These are phyloP conservation scores for Setipinna tenuifilis DNA, from an alignment of 2,797 vertebrate genomes.

Conservation along the genomic window DNA sequence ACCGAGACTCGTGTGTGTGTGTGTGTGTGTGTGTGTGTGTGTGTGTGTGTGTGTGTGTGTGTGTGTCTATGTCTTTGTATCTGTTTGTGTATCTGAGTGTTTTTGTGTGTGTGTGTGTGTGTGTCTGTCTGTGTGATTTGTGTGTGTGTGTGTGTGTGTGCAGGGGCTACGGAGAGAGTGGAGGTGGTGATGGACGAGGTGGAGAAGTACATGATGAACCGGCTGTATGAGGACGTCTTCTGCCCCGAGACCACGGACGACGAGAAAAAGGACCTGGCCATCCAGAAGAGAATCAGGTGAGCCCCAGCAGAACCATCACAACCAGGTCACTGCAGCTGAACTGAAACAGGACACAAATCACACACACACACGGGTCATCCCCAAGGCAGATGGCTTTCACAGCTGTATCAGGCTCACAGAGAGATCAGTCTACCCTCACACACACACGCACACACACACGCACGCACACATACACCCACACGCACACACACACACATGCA, in stretches of 20 bases:
- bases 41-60: neutral
- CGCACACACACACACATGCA: no score
- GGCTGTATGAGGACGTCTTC: constrained; percentile 93
- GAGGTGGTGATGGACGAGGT: constrained; percentile 96
- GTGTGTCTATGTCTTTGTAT: neutral
- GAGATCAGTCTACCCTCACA: no score
- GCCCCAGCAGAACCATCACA: neutral
- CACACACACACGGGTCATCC: no score
- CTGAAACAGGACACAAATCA: neutral
- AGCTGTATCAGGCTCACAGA: neutral
- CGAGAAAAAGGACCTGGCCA: constrained; percentile 91
- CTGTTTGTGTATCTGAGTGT: neutral
- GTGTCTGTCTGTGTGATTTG: neutral
- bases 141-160: constrained; percentile 14
- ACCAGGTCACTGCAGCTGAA: neutral
- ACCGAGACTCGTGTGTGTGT: neutral
- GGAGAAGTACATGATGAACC: constrained; percentile 95
- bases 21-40: neutral
- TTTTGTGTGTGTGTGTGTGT: neutral
- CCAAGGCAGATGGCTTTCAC: neutral
- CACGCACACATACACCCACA: no score
- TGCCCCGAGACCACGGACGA: constrained; percentile 95
- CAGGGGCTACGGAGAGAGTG: constrained; percentile 77
- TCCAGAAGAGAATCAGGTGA: constrained; percentile 91
- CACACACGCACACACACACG: no score